A percentile compares a stretch with the other conserved stretches of the same genome.
Evolutionary conservation across 92 coral and sea anemone species (phyloP).

Genomic region (Nematostella vectensis): DNA sequence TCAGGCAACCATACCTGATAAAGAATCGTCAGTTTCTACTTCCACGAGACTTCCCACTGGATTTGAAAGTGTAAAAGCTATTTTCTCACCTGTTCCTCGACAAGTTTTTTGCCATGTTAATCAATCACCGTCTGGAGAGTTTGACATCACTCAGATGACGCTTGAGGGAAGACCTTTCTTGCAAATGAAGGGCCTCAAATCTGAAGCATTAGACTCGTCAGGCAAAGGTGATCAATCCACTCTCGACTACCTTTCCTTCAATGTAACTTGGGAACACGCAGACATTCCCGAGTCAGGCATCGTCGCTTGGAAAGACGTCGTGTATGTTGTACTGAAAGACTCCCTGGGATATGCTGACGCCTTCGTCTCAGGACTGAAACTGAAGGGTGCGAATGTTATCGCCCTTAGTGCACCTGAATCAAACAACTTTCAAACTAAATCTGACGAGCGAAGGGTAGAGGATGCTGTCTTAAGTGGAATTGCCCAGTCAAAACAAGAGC

Average conservation of each 20-base stretch:
- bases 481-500: background rate
- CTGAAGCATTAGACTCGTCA: constrained; percentile 1
- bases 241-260: constrained; percentile 17
- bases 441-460: background rate
- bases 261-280: constrained; percentile 34
- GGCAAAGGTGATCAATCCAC: too few relatives aligned
- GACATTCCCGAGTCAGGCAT: too few relatives aligned
- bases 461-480: background rate
- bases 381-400: background rate
- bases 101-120: constrained; percentile 8
- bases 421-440: background rate
- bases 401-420: background rate
- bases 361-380: too few relatives aligned
- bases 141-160: constrained; percentile 20
- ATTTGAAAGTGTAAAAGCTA: constrained; percentile 6
- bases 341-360: too few relatives aligned
- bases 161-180: constrained; percentile 11
- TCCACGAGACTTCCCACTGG: constrained; percentile 24
- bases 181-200: constrained; percentile 11
- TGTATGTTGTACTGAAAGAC: too few relatives aligned
- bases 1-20: constrained; percentile 6
- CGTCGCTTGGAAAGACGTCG: too few relatives aligned
- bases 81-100: background rate
- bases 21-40: too few relatives aligned
- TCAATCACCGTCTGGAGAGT: background rate